These are phyloP conservation scores for Papilio glaucus DNA, from an alignment of 1,140 invertebrate species.

Conservation along the genomic window DNA sequence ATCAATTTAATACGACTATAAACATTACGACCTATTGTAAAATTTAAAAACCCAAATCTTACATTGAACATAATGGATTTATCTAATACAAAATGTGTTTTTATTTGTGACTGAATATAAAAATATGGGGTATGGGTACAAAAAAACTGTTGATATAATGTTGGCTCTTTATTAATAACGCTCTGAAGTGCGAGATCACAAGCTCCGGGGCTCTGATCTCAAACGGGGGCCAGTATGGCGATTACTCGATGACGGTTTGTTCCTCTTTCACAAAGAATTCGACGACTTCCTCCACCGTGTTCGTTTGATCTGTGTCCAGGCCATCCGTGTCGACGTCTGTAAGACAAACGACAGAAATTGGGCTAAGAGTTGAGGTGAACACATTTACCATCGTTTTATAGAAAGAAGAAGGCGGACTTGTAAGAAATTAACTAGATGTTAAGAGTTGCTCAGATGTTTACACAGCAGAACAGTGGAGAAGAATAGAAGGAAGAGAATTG, in stretches of 20 bases:
- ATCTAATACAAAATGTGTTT: conserved; percentile 48
- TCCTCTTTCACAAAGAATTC: conserved; percentile 99
- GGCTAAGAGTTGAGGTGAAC: too few species aligned
- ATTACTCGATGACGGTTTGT: conserved; percentile 89
- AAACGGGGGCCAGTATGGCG: conserved; percentile 57
- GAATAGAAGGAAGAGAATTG: too few species aligned
- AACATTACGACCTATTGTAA: conserved; percentile 80
- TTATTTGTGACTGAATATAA: conserved; percentile 59
- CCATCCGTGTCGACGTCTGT: conserved; percentile 96
- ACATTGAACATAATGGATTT: conserved; percentile 69
- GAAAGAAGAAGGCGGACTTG: too few species aligned
- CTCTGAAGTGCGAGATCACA: conserved; percentile 47
- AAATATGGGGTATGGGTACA: conserved; percentile 58
- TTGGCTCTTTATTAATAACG: conserved; percentile 58
- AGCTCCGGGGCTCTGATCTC: conserved; percentile 59
- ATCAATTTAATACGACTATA: conserved; percentile 80
- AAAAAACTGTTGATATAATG: conserved; percentile 60
- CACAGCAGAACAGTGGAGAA: too few species aligned
- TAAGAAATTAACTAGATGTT: too few species aligned
- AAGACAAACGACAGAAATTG: too few species aligned
- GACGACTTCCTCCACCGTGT: conserved; percentile 96
- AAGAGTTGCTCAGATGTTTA: too few species aligned
- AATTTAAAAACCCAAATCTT: conserved; percentile 71
- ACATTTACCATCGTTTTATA: too few species aligned
- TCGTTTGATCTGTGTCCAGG: conserved; percentile 92